A percentile compares a stretch with the other conserved stretches of the same genome.
These are phyloP conservation scores for Caenorhabditis sulstoni DNA, from an alignment of 2,888 invertebrate genomes.

Conservation along the genomic window DNA sequence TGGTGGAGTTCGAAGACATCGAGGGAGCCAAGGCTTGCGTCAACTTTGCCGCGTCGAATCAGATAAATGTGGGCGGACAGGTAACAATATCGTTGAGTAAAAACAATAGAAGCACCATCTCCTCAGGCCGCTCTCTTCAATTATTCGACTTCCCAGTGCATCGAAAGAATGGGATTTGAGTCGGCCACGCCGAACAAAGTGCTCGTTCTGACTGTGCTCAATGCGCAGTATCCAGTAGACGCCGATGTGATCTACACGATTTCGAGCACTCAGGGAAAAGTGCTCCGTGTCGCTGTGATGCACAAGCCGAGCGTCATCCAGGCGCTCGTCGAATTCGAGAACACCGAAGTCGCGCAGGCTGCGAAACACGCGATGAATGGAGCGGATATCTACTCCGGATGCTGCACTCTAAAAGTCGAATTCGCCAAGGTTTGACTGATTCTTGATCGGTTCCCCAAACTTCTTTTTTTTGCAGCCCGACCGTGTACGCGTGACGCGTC, in stretches of 20 bases:
- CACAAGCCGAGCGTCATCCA: conserved; percentile 67
- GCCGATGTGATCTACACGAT: conserved; percentile 95
- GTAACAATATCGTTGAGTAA: conserved; percentile 13
- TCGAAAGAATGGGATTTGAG: conserved; percentile 78
- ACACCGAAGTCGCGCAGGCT: conserved; percentile 91
- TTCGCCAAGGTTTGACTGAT: conserved; percentile 93
- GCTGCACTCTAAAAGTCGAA: conserved; percentile 98
- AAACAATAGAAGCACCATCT: too few relatives aligned
- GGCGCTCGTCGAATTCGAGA: conserved; percentile 86
- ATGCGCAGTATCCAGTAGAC: conserved; percentile 98
- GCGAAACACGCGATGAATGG: conserved; percentile 96
- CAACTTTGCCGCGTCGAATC: conserved; percentile 70
- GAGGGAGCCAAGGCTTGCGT: conserved; percentile 79
- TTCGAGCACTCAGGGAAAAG: conserved; percentile 94
- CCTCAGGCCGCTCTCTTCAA: conserved; percentile 81
- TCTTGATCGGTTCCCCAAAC: too few relatives aligned
- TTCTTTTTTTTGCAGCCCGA: conserved; percentile 69
- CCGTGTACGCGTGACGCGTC: conserved; percentile 73
- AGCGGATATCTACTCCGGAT: conserved; percentile 98
- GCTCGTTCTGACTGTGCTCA: conserved; percentile 95
- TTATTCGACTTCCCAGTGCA: conserved; percentile 79
- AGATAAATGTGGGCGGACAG: conserved; percentile 81
- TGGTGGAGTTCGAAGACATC: conserved; percentile 77
- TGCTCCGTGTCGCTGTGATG: conserved; percentile 93
- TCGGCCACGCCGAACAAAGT: conserved; percentile 93